Conservation (phyloP, 2,113 vertebrate species). For the Trematocara variabile region DNA sequence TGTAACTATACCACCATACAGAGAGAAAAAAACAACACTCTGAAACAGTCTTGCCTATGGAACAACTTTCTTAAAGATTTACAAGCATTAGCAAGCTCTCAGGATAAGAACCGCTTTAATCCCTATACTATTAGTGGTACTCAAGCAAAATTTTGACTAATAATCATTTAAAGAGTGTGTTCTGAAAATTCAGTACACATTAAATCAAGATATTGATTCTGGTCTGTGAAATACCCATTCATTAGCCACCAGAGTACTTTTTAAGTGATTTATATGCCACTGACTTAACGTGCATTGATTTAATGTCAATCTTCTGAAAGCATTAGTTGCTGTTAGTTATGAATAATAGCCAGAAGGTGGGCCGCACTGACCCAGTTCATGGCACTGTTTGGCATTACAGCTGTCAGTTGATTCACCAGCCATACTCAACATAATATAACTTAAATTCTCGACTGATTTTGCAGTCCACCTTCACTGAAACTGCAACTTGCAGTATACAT, state of each 20-base stretch:
- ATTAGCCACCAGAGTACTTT: not conserved
- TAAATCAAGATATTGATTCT: not conserved
- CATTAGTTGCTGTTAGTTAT: not conserved
- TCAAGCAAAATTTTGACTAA: not conserved
- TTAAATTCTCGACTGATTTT: not conserved
- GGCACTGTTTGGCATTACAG: not conserved
- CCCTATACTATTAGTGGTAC: not conserved
- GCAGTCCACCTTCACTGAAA: not conserved
- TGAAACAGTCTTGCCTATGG: not conserved
- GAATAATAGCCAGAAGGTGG: not conserved
- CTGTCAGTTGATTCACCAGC: not conserved
- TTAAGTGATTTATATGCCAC: not conserved
- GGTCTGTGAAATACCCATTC: not conserved
- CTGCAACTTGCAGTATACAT: not conserved
- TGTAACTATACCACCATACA: rapidly evolving
- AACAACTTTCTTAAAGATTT: not conserved
- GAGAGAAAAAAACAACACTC: not conserved
- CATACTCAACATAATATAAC: not conserved
- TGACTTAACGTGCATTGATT: not conserved
- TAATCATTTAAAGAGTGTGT: not conserved
- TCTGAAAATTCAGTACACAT: not conserved
- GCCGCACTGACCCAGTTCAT: not conserved
- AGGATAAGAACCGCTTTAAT: not conserved
- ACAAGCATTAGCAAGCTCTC: not conserved
- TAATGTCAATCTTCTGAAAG: not conserved